Percentiles rank a stretch among this genome's conserved stretches.
Evolutionary conservation across 2,797 vertebrate genomes (phyloP).

Genomic region (Lophius americanus): DNA sequence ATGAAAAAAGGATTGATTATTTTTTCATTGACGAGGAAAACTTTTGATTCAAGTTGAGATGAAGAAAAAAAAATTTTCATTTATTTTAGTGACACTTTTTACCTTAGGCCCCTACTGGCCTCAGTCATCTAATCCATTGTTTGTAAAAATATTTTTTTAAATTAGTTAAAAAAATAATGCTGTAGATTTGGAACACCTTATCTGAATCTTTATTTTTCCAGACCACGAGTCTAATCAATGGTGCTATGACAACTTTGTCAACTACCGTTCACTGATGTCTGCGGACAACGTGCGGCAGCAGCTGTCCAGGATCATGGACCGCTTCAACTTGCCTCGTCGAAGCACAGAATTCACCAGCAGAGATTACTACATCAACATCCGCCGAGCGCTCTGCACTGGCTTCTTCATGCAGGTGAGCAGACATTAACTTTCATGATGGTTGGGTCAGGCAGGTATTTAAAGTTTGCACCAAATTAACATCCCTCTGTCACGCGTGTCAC

Average conservation of each 20-base stretch:
- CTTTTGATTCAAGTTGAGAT: background rate
- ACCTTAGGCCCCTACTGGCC: too few relatives aligned
- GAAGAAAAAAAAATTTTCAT: too few relatives aligned
- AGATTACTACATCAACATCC: slow-evolving; percentile 99
- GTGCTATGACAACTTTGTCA: slow-evolving; percentile 99
- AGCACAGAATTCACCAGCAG: slow-evolving; percentile 99
- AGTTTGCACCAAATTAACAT: too few relatives aligned
- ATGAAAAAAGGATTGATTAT: too few relatives aligned
- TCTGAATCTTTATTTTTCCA: slow-evolving; percentile 56
- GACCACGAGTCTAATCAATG: slow-evolving; percentile 99
- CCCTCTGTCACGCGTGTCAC: too few relatives aligned
- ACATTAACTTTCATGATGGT: background rate
- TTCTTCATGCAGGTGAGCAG: slow-evolving; percentile 95
- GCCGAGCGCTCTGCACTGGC: slow-evolving; percentile 96
- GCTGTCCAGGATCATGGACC: slow-evolving; percentile 99
- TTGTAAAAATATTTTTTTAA: too few relatives aligned
- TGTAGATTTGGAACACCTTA: too few relatives aligned
- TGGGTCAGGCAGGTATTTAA: too few relatives aligned
- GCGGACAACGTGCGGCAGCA: slow-evolving; percentile 99
- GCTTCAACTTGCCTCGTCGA: slow-evolving; percentile 97
- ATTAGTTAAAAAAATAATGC: too few relatives aligned
- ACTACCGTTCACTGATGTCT: slow-evolving; percentile 99
- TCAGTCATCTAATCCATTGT: too few relatives aligned
- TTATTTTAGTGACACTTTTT: too few relatives aligned
- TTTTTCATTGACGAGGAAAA: too few relatives aligned